Evolutionary conservation across 1,140 invertebrate genomes (phyloP).

Genomic region (Atopsyche davidsoni): DNA sequence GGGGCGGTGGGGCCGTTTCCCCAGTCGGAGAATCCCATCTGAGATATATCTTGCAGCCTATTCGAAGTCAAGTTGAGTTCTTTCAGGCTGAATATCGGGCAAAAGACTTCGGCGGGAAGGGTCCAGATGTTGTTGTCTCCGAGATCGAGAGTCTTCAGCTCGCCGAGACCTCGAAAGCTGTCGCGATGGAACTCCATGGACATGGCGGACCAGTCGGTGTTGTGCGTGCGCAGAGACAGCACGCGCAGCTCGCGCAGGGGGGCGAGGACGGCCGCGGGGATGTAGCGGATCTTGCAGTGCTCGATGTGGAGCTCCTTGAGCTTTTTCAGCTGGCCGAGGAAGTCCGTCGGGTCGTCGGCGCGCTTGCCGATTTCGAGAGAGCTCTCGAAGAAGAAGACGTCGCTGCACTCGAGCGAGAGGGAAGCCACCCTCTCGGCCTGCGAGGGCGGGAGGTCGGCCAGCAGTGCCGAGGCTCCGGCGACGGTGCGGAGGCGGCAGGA

Average conservation of each 20-base stretch:
- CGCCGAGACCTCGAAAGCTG: conserved; percentile 61
- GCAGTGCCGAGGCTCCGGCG: conserved; percentile 60
- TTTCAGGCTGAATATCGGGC: conserved; percentile 62
- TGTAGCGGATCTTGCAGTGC: conserved; percentile 70
- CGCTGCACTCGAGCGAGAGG: conserved; percentile 69
- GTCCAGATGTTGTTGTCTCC: conserved; percentile 77
- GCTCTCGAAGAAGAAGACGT: conserved; percentile 73
- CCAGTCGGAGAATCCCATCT: conserved; percentile 67
- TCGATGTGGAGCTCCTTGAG: conserved; percentile 66
- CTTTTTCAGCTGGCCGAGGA: conserved; percentile 63
- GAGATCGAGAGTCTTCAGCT: conserved; percentile 66
- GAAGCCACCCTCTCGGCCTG: conserved; percentile 63
- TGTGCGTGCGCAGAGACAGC: conserved; percentile 69
- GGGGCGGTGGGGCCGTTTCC: conserved; percentile 49
- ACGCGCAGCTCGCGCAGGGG: conserved; percentile 60
- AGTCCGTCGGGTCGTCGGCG: conserved; percentile 55
- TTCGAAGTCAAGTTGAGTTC: conserved; percentile 71
- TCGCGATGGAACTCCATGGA: conserved; percentile 67
- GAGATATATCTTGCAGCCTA: conserved; percentile 67
- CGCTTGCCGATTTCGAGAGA: conserved; percentile 55
- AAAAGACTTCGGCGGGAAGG: conserved; percentile 67
- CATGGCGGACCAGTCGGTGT: conserved; percentile 76
- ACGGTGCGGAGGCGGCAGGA: conserved; percentile 68
- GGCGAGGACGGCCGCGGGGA: conserved; percentile 63
- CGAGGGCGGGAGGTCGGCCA: conserved; percentile 62